Percentiles rank a stretch among this genome's conserved stretches.
Conservation (phyloP, 2,797 vertebrate species). For the Nothura maculosa region DNA sequence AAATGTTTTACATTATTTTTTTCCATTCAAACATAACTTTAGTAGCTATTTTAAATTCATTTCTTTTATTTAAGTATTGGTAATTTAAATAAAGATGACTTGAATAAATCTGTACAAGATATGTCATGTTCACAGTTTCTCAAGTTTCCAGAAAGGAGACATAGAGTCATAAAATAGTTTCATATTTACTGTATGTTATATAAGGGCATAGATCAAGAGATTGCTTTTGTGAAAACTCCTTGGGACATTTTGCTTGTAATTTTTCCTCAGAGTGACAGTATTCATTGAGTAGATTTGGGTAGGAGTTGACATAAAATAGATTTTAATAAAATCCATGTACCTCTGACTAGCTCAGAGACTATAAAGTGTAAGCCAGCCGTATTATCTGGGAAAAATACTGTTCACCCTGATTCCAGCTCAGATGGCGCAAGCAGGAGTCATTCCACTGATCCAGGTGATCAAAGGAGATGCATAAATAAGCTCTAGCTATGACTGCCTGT, state of each 20-base stretch:
- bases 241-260: neutral
- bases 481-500: neutral
- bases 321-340: neutral
- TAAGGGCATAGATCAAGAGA: neutral
- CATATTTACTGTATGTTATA: neutral
- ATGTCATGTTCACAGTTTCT: neutral
- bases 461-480: neutral
- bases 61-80: neutral
- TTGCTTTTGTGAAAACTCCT: neutral
- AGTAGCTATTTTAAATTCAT: neutral
- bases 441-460: accelerated
- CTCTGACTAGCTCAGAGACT: neutral
- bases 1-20: neutral
- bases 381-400: accelerated
- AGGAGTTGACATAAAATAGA: neutral
- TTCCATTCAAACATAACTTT: neutral
- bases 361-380: neutral
- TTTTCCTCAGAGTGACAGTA: neutral
- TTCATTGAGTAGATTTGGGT: neutral
- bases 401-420: neutral
- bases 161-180: neutral
- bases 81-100: neutral
- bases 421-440: neutral
- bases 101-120: neutral
- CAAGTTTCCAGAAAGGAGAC: neutral